phyloP scores from a whole-genome alignment of 1,140 invertebrate species.

The Campoletis sonorensis region DNA sequence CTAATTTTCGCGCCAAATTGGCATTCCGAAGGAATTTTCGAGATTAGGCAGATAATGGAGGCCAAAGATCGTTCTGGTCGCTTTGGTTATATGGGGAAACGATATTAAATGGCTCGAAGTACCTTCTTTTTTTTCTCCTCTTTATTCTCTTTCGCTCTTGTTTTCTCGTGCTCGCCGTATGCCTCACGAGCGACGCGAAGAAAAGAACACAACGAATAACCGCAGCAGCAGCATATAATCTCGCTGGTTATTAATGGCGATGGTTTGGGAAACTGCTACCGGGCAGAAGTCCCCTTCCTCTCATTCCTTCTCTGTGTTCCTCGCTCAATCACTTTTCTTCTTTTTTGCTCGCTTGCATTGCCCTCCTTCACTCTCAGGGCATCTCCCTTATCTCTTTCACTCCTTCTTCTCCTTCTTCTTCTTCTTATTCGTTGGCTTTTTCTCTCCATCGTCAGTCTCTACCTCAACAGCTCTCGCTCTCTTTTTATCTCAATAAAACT shows the following conservation, averaged over 20 bases:
- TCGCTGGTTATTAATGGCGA: slow-evolving; percentile 74
- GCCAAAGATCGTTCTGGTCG: slow-evolving; percentile 55
- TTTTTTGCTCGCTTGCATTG: slow-evolving; percentile 48
- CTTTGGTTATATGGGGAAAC: slow-evolving; percentile 55
- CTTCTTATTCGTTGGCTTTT: slow-evolving; percentile 49
- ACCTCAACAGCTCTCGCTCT: slow-evolving; percentile 53
- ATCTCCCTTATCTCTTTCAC: slow-evolving; percentile 33
- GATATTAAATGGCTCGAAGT: slow-evolving; percentile 69
- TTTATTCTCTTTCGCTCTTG: slow-evolving; percentile 46
- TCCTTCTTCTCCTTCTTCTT: slow-evolving; percentile 32
- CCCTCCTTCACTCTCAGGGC: slow-evolving; percentile 54
- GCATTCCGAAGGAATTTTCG: slow-evolving; percentile 69
- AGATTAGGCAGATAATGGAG: slow-evolving; percentile 61
- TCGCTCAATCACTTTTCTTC: slow-evolving; percentile 59
- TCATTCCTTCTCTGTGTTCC: slow-evolving; percentile 44
- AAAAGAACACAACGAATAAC: slow-evolving; percentile 52
- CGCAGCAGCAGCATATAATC: slow-evolving; percentile 71
- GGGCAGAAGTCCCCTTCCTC: slow-evolving; percentile 63
- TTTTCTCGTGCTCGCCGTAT: slow-evolving; percentile 57
- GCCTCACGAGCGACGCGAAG: slow-evolving; percentile 33
- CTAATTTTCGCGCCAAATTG: slow-evolving; percentile 38
- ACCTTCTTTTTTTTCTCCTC: neutral
- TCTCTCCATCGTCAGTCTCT: slow-evolving; percentile 50
- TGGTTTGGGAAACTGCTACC: slow-evolving; percentile 75
- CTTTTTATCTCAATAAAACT: slow-evolving; percentile 61